These are phyloP conservation scores for Agonopterix alstromeriana DNA, from an alignment of 2,888 invertebrate species.

Conservation along the genomic window DNA sequence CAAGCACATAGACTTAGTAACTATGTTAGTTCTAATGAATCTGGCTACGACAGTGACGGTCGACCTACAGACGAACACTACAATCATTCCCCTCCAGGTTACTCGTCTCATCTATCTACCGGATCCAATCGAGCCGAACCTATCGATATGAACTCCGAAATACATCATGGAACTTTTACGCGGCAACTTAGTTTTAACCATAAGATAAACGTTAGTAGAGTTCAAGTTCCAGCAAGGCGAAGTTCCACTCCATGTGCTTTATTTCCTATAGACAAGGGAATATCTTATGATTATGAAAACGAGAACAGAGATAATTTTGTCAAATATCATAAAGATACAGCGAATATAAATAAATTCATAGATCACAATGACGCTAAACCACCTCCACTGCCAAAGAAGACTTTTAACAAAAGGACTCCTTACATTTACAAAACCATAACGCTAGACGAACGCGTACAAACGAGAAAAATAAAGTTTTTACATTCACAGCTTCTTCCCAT, in stretches of 20 bases:
- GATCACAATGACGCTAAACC: slow-evolving; percentile 60
- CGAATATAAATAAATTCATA: slow-evolving; percentile 26
- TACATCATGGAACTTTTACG: slow-evolving; percentile 50
- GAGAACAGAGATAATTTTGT: slow-evolving; percentile 34
- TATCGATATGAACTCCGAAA: slow-evolving; percentile 37
- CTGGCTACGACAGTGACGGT: slow-evolving; percentile 89
- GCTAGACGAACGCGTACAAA: slow-evolving; percentile 67
- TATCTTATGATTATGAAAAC: slow-evolving; percentile 48
- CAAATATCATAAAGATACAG: slow-evolving; percentile 26
- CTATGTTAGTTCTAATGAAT: slow-evolving; percentile 89
- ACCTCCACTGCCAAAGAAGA: slow-evolving; percentile 68
- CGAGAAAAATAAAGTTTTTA: slow-evolving; percentile 67
- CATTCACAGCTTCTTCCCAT: slow-evolving; percentile 58
- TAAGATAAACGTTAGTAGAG: slow-evolving; percentile 59
- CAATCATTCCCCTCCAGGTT: slow-evolving; percentile 73
- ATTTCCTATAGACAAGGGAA: slow-evolving; percentile 56
- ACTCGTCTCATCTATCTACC: slow-evolving; percentile 61
- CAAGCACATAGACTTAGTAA: slow-evolving; percentile 81
- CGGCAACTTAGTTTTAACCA: slow-evolving; percentile 66
- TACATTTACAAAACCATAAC: slow-evolving; percentile 66
- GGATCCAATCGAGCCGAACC: slow-evolving; percentile 34
- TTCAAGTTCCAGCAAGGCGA: slow-evolving; percentile 57
- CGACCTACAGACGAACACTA: slow-evolving; percentile 75
- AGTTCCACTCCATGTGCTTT: slow-evolving; percentile 69
- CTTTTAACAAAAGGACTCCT: slow-evolving; percentile 55